phyloP scores from a whole-genome alignment of 1,140 invertebrate species.

The Olivierus martensii region DNA sequence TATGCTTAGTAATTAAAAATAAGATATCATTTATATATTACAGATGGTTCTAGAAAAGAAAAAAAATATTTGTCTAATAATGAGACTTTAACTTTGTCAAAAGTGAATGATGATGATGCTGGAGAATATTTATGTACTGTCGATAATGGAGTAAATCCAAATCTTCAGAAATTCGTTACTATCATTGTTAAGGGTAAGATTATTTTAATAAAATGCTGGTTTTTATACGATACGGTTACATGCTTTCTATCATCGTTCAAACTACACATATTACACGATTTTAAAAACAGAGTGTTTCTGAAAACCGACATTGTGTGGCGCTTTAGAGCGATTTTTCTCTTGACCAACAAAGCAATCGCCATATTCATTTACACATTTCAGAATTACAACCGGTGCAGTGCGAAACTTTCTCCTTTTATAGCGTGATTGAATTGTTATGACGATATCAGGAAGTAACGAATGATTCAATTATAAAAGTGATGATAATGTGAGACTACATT shows the following conservation, averaged over 20 bases:
- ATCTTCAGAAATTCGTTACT: slow-evolving; percentile 1
- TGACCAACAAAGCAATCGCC: too few relatives aligned
- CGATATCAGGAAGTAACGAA: not conserved
- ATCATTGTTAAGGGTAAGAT: slow-evolving; percentile 1
- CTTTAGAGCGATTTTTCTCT: not conserved
- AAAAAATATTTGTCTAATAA: not conserved
- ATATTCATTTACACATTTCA: not conserved
- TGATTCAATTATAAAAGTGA: not conserved
- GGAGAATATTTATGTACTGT: slow-evolving; percentile 8
- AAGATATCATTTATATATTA: not conserved
- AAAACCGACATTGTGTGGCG: slow-evolving; percentile 6
- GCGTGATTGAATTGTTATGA: too few relatives aligned
- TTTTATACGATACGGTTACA: too few relatives aligned
- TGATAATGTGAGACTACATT: too few relatives aligned
- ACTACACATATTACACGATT: not conserved
- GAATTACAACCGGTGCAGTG: not conserved
- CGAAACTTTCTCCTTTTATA: not conserved
- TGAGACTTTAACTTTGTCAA: not conserved
- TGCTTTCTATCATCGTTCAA: too few relatives aligned
- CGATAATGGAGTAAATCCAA: not conserved
- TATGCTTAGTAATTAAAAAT: too few relatives aligned
- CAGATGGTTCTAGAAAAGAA: not conserved
- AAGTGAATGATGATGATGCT: slow-evolving; percentile 1
- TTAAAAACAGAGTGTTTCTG: not conserved
- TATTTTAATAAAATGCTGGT: not conserved